phyloP scores from a whole-genome alignment of 92 coral and sea anemone species.

The Actinostola sp. region DNA sequence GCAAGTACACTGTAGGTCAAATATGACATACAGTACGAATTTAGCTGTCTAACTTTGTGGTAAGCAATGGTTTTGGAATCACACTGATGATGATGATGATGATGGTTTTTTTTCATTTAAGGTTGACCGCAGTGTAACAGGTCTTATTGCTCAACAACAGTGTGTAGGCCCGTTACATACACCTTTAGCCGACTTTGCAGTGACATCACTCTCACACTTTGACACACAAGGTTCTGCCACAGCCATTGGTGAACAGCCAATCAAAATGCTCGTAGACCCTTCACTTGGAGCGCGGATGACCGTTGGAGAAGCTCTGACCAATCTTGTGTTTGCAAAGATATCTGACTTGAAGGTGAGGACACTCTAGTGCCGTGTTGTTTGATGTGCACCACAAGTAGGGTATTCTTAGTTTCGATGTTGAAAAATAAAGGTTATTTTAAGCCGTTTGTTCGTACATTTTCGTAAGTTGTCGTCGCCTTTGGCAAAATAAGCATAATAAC shows the following conservation, averaged over 20 bases:
- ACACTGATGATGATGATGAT: no score
- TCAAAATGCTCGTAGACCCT: constrained; percentile 86
- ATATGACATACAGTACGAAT: background rate
- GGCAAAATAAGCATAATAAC: no score
- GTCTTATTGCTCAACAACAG: constrained; percentile 96
- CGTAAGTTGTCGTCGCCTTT: no score
- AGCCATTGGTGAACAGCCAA: constrained; percentile 98
- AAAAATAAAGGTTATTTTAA: no score
- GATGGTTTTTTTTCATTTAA: no score
- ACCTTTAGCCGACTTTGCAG: constrained; percentile 96
- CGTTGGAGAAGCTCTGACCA: constrained; percentile 94
- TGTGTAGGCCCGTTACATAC: constrained; percentile 98
- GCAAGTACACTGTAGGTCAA: constrained; percentile 27
- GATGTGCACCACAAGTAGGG: background rate
- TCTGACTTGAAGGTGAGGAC: constrained; percentile 81
- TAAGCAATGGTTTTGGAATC: background rate
- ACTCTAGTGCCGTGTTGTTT: background rate
- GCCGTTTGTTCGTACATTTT: no score
- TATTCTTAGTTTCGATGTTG: background rate
- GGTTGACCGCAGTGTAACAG: constrained; percentile 99
- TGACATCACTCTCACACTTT: constrained; percentile 82
- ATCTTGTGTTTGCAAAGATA: constrained; percentile 91
- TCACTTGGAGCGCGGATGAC: constrained; percentile 94
- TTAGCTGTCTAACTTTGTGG: background rate
- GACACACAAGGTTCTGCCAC: constrained; percentile 92